phyloP scores from a whole-genome alignment of 2,113 vertebrate species.

The Macroglossus sobrinus region DNA sequence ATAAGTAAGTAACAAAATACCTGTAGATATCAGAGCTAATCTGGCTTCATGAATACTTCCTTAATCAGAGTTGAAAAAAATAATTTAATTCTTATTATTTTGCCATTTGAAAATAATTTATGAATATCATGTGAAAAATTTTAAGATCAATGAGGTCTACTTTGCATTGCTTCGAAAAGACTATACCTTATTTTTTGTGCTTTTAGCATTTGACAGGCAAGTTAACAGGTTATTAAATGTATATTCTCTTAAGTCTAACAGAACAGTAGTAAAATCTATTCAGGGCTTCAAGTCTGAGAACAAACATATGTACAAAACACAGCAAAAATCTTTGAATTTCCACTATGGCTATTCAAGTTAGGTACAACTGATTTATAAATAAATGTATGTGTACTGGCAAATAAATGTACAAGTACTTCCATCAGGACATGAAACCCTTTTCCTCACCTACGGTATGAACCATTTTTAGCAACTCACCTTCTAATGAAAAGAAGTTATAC shows the following conservation, averaged over 20 bases:
- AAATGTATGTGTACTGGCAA: neutral
- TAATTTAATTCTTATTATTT: slow-evolving; percentile 31
- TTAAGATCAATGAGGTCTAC: neutral
- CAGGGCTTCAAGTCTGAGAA: neutral
- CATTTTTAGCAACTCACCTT: neutral
- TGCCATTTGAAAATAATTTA: slow-evolving; percentile 42
- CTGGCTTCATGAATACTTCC: slow-evolving; percentile 38
- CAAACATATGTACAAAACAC: neutral
- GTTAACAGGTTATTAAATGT: neutral
- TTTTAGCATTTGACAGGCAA: neutral
- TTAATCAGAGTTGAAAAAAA: slow-evolving; percentile 50
- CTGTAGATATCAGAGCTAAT: neutral
- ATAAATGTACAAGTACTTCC: neutral
- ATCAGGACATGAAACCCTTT: neutral
- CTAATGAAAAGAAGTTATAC: neutral
- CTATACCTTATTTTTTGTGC: neutral
- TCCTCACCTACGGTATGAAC: neutral
- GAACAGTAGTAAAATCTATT: neutral
- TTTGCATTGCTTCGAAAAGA: neutral
- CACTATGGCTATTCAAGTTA: neutral
- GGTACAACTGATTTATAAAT: neutral
- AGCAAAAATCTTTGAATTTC: neutral
- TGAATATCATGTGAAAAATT: slow-evolving; percentile 4
- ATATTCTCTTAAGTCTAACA: neutral
- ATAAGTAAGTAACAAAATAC: neutral